These are phyloP conservation scores for Archips xylosteana DNA, from an alignment of 2,888 invertebrate species.

Conservation along the genomic window DNA sequence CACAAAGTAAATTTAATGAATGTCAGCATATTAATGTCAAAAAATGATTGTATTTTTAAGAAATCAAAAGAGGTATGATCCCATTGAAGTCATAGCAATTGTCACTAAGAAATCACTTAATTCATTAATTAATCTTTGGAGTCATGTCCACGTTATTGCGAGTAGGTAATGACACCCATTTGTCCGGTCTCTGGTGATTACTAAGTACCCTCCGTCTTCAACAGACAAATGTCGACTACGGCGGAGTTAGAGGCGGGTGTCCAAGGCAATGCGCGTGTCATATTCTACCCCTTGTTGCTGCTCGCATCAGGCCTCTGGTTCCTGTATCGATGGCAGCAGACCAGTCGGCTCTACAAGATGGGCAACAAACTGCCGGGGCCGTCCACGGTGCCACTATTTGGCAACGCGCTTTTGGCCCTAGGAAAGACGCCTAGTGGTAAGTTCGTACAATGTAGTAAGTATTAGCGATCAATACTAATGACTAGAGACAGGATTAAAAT, in stretches of 20 bases:
- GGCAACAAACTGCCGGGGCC: conserved; percentile 90
- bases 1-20: too few relatives aligned
- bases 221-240: conserved; percentile 56
- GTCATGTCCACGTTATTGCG: too few relatives aligned
- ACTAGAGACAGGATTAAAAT: too few relatives aligned
- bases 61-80: too few relatives aligned
- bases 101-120: too few relatives aligned
- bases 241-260: conserved; percentile 47
- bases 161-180: too few relatives aligned
- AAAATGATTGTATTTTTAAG: too few relatives aligned
- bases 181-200: too few relatives aligned
- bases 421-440: conserved; percentile 87
- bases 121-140: too few relatives aligned
- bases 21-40: too few relatives aligned
- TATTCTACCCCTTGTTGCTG: conserved; percentile 67
- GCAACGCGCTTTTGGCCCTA: conserved; percentile 88
- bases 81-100: too few relatives aligned
- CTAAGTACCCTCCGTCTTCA: neutral
- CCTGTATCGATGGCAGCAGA: conserved; percentile 79
- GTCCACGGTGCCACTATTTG: conserved; percentile 87
- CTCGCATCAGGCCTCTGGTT: conserved; percentile 64
- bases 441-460: conserved; percentile 46
- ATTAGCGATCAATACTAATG: too few relatives aligned
- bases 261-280: conserved; percentile 49
- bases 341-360: conserved; percentile 82